Conservation (phyloP, 2,113 vertebrate species). For the Lepus europaeus region DNA sequence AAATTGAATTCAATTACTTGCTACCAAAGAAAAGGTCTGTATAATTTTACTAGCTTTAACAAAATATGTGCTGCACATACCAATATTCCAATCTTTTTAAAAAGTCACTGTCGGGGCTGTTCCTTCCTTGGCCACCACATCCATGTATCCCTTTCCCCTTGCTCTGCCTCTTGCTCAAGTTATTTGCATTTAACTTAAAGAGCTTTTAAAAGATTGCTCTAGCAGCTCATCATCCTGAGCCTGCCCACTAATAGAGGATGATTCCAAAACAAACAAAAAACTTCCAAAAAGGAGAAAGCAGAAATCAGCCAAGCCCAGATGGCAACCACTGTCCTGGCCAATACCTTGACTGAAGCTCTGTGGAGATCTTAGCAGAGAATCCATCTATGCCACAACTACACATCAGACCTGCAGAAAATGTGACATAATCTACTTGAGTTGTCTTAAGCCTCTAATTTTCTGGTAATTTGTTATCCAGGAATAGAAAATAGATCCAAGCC, state of each 20-base stretch:
- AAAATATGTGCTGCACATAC: neutral
- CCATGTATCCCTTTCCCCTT: neutral
- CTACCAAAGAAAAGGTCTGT: neutral
- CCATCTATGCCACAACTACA: neutral
- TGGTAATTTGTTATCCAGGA: too few relatives aligned
- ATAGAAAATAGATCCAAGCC: too few relatives aligned
- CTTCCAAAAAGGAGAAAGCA: neutral
- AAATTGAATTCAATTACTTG: constrained; percentile 18
- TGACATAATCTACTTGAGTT: too few relatives aligned
- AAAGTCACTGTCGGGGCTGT: constrained; percentile 4
- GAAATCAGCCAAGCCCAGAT: neutral
- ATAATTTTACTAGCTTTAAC: neutral
- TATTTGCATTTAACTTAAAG: neutral
- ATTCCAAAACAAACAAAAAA: neutral
- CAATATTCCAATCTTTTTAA: neutral
- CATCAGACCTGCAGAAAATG: neutral
- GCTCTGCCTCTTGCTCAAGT: neutral
- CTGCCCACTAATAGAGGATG: neutral
- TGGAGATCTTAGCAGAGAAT: neutral
- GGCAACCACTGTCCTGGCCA: neutral
- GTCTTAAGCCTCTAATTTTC: too few relatives aligned
- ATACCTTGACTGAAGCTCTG: neutral
- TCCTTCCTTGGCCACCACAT: neutral
- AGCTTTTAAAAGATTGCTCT: neutral
- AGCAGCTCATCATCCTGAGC: neutral